Percentiles rank a stretch among this genome's conserved stretches.
Conservation (phyloP, 2,797 vertebrate species). For the Leucoraja ocellata region DNA sequence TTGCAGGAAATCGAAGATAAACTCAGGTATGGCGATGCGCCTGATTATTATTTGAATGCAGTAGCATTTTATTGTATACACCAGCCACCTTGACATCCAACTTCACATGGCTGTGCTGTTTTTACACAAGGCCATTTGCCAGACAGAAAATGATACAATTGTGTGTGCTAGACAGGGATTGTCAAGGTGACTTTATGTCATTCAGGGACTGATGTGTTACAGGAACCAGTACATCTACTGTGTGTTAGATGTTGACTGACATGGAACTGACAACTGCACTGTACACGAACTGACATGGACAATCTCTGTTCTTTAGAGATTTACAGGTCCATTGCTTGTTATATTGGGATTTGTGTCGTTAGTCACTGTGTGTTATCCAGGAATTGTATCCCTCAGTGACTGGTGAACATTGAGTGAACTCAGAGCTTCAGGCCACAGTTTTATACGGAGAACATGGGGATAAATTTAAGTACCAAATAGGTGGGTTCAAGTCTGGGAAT, state of each 20-base stretch:
- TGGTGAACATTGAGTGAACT: neutral
- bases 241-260: neutral
- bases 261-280: too few species aligned
- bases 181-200: neutral
- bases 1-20: slow-evolving; percentile 28
- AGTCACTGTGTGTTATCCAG: neutral
- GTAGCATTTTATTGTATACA: neutral
- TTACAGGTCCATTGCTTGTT: too few species aligned
- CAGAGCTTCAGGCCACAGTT: too few species aligned
- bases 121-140: neutral
- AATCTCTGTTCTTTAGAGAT: neutral
- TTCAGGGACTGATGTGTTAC: neutral
- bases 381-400: neutral
- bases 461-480: too few species aligned
- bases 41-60: neutral
- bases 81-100: neutral
- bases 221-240: neutral
- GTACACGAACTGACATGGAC: neutral
- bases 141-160: neutral
- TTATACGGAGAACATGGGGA: too few species aligned
- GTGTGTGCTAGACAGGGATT: neutral
- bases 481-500: too few species aligned
- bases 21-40: slow-evolving; percentile 6
- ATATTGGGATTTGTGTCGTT: too few species aligned
- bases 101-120: neutral